A percentile compares a stretch with the other conserved stretches of the same genome.
phyloP scores from a whole-genome alignment of 2,797 vertebrate genomes.

The Geotria australis region DNA sequence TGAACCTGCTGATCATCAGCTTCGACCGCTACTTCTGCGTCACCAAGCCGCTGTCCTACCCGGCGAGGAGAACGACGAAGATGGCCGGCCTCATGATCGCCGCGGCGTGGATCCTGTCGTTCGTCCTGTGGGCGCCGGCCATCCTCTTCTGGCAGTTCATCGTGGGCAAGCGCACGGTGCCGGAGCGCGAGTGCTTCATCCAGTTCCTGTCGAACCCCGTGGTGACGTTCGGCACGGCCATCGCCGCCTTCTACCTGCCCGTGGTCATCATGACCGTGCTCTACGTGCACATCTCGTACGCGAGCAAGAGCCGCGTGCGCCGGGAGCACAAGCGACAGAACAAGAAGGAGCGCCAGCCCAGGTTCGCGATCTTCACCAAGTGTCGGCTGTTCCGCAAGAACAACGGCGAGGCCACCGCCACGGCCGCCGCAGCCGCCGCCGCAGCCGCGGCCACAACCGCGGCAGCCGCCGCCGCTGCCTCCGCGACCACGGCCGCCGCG shows the following conservation, averaged over 20 bases:
- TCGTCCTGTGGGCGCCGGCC: conserved; percentile 81
- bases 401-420: conserved; percentile 31
- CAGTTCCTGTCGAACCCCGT: conserved; percentile 86
- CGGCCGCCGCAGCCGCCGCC: conserved; percentile 17
- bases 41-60: conserved; percentile 80
- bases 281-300: conserved; percentile 82
- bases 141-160: conserved; percentile 97
- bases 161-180: conserved; percentile 44
- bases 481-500: conserved; percentile 14
- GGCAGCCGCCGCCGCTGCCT: conserved; percentile 24
- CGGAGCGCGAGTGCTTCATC: conserved; percentile 40
- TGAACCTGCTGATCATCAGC: conserved; percentile 94
- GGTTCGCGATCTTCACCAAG: conserved; percentile 28
- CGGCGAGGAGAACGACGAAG: conserved; percentile 72
- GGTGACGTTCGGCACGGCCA: conserved; percentile 78
- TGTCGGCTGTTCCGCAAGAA: conserved; percentile 43
- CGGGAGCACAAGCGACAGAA: conserved; percentile 20
- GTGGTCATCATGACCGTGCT: conserved; percentile 94
- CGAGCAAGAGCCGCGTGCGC: conserved; percentile 67
- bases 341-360: conserved; percentile 21
- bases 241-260: conserved; percentile 84
- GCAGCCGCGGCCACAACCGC: conserved; percentile 43
- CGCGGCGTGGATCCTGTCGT: conserved; percentile 73
- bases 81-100: conserved; percentile 93
- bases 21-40: conserved; percentile 97